Percentiles rank a stretch among this genome's conserved stretches.
Evolutionary conservation across 2,888 invertebrate species (phyloP).

Genomic region (Isoperla grammatica): DNA sequence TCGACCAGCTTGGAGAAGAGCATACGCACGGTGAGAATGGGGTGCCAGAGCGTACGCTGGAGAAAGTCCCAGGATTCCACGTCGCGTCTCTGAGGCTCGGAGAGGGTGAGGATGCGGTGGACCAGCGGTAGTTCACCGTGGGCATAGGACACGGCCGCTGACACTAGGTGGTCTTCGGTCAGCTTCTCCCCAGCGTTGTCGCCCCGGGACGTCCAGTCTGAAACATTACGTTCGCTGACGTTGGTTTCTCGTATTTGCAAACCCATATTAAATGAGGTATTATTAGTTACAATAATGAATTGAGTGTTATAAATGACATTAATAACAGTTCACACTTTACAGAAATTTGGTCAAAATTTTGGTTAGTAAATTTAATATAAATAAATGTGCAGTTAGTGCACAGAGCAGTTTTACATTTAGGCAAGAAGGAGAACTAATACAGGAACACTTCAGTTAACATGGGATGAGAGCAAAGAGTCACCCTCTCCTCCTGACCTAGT

Average conservation of each 20-base stretch:
- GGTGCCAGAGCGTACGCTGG: constrained; percentile 68
- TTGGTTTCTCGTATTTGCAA: too few relatives aligned
- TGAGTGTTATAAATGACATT: too few relatives aligned
- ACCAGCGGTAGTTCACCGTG: constrained; percentile 73
- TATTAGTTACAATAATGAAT: neutral
- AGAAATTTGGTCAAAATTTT: too few relatives aligned
- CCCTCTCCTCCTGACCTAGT: too few relatives aligned
- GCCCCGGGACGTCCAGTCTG: constrained; percentile 47
- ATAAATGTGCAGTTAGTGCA: too few relatives aligned
- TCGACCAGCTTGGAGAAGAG: constrained; percentile 59
- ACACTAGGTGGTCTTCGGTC: constrained; percentile 72
- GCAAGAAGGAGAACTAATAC: too few relatives aligned
- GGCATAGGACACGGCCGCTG: constrained; percentile 75
- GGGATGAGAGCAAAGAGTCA: too few relatives aligned
- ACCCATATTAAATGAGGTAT: neutral
- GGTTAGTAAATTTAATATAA: too few relatives aligned
- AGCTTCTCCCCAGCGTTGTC: constrained; percentile 62
- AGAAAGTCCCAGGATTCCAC: constrained; percentile 67
- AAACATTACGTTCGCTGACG: too few relatives aligned
- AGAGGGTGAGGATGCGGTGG: constrained; percentile 57
- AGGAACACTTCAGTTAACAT: too few relatives aligned
- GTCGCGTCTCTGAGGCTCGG: constrained; percentile 60
- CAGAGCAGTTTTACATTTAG: too few relatives aligned
- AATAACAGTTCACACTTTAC: too few relatives aligned
- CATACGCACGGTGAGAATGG: constrained; percentile 62